Evolutionary conservation across 2,113 vertebrate genomes (phyloP), one percentile per base, ranked within the genome.

Genomic region (Catharus minimus): DNA sequence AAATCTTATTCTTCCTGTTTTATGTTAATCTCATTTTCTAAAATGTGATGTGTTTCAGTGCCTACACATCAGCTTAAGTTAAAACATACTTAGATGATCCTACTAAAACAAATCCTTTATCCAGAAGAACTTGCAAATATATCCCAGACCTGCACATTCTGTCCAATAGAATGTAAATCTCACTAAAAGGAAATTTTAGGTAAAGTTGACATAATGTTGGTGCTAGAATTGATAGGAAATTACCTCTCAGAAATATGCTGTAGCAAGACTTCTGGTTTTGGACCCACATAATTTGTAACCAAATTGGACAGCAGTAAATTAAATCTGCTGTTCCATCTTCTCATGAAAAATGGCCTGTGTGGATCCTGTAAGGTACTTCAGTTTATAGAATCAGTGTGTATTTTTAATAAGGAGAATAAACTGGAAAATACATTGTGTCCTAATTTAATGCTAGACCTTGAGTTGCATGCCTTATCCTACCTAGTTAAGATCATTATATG

Each of bases 31-130:
- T 55, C 5, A 52, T 72, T 91, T 80, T 80, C 82, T 60, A 67
- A 33, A 47, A 77, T 71, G 33, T 67, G 24, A 78, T 46, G 61
- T 86, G 21, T 86, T 90, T 81, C 82, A 75, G 30, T 1, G 0
- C 6, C 0, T 91, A 32, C 24, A 39, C 38, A 39, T 82, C 60
- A 4, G 39, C 10, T 2, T 80, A 55, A 82, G 11, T 85, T 94
- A 84, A 89, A 24, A 22, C 36, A 56, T 91, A 72, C 46, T 87
- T 68, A 91, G 57, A 41, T 74, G 74, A 72, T 89, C 82, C 22
- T 80, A 50, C 77, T 93, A 46, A 80, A 89, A 72, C 58, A 90
- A 93, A 47, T 61, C 32, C 23, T 90, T 95, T 88, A 57, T 82
- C 43, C 46, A 86, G 62, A 61, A 92, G 23, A 77, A 24, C 38